These are phyloP conservation scores for Styela plicata DNA, from an alignment of 23 tunicate genomes.

Conservation along the genomic window DNA sequence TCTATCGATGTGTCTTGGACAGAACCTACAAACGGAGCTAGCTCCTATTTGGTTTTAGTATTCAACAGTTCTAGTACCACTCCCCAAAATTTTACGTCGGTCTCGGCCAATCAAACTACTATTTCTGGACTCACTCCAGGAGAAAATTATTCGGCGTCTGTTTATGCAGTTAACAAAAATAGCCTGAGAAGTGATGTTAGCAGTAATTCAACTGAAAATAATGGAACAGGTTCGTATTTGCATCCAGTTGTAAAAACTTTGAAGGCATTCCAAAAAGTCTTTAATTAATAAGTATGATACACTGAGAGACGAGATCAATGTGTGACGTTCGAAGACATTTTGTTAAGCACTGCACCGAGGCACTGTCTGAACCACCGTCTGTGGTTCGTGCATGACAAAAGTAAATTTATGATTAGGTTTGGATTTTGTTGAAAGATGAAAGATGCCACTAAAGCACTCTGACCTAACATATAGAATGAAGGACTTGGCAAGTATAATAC, in stretches of 20 bases:
- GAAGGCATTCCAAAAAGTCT: too few species aligned
- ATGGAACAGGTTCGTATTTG: conserved; percentile 1
- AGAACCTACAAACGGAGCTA: neutral
- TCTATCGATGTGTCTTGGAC: neutral
- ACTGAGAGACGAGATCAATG: too few species aligned
- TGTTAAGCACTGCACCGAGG: too few species aligned
- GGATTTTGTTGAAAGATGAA: too few species aligned
- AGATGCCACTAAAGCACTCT: too few species aligned
- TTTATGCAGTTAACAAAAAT: neutral
- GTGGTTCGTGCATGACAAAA: too few species aligned
- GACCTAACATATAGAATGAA: too few species aligned
- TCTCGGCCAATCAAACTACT: neutral
- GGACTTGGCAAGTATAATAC: too few species aligned
- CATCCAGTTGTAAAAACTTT: neutral
- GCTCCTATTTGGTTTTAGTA: neutral
- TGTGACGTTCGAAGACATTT: too few species aligned
- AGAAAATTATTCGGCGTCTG: neutral
- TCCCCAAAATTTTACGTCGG: neutral
- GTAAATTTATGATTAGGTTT: too few species aligned
- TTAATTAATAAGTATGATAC: too few species aligned
- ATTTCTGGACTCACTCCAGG: neutral
- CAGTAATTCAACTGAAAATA: neutral
- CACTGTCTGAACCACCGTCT: too few species aligned
- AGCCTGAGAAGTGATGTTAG: neutral
- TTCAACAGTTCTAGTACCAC: neutral